Conservation (phyloP, 2,797 vertebrate genomes). For the Cheirogaleus major region DNA sequence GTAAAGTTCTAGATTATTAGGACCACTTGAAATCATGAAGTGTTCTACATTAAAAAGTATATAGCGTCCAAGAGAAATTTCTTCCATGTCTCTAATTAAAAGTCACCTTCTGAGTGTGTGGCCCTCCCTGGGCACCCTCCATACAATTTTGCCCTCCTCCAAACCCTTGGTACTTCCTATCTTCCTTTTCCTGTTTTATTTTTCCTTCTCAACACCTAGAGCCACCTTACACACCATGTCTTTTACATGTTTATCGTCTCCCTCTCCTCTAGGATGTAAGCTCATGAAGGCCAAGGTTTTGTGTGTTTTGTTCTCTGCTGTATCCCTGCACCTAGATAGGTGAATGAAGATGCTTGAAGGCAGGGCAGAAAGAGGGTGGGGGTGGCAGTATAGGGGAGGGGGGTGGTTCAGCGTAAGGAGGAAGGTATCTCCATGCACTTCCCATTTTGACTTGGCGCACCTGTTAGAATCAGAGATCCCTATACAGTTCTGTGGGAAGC, state of each 20-base stretch:
- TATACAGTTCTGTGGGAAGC: neutral
- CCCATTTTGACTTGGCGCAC: neutral
- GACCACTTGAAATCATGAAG: neutral
- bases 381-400: neutral
- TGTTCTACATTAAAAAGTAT: neutral
- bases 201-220: neutral
- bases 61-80: neutral
- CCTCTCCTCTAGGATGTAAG: neutral
- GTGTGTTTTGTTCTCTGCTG: neutral
- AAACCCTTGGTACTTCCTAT: neutral
- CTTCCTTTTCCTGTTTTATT: neutral
- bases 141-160: rapidly evolving
- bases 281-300: neutral
- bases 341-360: neutral
- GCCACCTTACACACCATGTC: rapidly evolving
- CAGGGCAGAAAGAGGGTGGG: neutral
- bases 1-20: neutral
- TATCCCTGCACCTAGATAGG: neutral
- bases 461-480: neutral
- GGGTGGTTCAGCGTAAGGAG: rapidly evolving
- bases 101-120: neutral
- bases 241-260: neutral
- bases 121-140: neutral
- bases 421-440: rapidly evolving
- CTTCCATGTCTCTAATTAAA: neutral